Percentiles rank a stretch among this genome's conserved stretches.
Evolutionary conservation across 2,113 vertebrate genomes (phyloP).

Genomic region (Zootoca vivipara): DNA sequence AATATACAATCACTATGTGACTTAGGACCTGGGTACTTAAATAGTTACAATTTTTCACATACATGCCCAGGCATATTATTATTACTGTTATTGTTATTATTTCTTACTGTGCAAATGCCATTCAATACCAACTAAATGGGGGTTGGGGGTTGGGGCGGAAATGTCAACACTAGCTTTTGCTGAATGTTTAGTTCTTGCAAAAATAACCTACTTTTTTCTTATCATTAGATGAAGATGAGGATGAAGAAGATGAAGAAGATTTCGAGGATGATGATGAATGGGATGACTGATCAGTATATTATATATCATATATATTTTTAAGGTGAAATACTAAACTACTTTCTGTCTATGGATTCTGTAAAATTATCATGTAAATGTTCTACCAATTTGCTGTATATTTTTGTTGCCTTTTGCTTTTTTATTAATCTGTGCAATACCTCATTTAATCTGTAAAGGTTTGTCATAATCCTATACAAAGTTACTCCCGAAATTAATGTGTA

Average conservation of each 20-base stretch:
- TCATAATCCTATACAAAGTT: constrained; percentile 83
- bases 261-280: constrained; percentile 99
- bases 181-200: neutral
- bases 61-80: no score
- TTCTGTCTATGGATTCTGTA: constrained; percentile 92
- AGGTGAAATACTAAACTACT: constrained; percentile 89
- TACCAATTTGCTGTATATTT: constrained; percentile 97
- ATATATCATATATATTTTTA: constrained; percentile 84
- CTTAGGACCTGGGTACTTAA: no score
- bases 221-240: constrained; percentile 92
- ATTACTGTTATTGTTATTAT: neutral
- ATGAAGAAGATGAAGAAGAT: constrained; percentile 97
- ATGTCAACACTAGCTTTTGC: neutral
- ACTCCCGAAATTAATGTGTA: constrained; percentile 82
- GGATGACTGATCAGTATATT: constrained; percentile 88
- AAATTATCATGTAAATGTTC: constrained; percentile 94
- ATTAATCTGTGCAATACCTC: constrained; percentile 99
- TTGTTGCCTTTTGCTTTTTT: constrained; percentile 91
- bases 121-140: neutral
- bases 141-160: neutral
- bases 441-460: constrained; percentile 92
- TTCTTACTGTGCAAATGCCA: neutral
- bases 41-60: no score
- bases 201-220: constrained; percentile 46
- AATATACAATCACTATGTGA: no score